A percentile compares a stretch with the other conserved stretches of the same genome.
Evolutionary conservation across 2,888 invertebrate species (phyloP).

Genomic region (Protodeltote pygarga): DNA sequence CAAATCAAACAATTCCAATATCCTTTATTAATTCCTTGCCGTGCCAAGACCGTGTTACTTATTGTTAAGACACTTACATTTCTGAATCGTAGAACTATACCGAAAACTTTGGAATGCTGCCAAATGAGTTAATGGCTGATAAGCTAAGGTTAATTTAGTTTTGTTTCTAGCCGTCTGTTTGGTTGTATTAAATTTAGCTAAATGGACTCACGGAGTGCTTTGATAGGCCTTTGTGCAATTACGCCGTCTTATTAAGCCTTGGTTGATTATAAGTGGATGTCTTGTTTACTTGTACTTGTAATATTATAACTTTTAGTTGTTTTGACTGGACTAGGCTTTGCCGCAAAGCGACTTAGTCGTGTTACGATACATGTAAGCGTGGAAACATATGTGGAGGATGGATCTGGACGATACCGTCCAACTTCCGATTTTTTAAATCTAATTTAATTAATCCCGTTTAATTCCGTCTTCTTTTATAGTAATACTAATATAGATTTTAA

Average conservation of each 20-base stretch:
- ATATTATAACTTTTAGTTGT: too few species aligned
- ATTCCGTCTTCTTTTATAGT: too few species aligned
- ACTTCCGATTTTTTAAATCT: too few species aligned
- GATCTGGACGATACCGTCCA: too few species aligned
- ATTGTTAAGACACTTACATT: conserved; percentile 48
- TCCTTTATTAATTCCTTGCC: conserved; percentile 33
- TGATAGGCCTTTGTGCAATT: conserved; percentile 48
- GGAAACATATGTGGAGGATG: too few species aligned
- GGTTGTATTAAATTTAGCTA: conserved; percentile 54
- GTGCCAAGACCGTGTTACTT: conserved; percentile 62
- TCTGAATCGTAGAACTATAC: conserved; percentile 48
- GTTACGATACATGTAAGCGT: too few species aligned
- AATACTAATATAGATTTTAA: too few species aligned
- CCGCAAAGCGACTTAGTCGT: too few species aligned
- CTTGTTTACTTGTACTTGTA: neutral
- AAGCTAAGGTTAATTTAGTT: conserved; percentile 73
- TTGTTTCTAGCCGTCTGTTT: conserved; percentile 57
- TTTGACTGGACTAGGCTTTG: too few species aligned
- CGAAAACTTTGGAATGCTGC: conserved; percentile 64
- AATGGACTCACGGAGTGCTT: conserved; percentile 46
- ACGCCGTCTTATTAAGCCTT: conserved; percentile 17
- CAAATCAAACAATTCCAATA: conserved; percentile 41
- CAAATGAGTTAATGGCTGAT: conserved; percentile 77
- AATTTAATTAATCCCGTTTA: too few species aligned
- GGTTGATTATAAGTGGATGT: neutral